phyloP scores from a whole-genome alignment of 2,113 vertebrate species.

The Hyperoodon ampullatus region DNA sequence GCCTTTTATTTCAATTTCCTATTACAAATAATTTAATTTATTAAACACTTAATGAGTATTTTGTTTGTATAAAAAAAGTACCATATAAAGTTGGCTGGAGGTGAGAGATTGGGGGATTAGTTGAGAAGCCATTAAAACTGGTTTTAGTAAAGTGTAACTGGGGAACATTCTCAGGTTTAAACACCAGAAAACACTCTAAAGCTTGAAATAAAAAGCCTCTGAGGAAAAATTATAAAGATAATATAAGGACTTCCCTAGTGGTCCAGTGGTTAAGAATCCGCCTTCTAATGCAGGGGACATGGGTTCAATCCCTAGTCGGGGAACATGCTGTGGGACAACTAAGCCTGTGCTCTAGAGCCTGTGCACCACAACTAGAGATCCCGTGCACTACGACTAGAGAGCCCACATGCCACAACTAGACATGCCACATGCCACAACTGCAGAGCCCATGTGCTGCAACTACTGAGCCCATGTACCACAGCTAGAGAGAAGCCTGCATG shows the following conservation, averaged over 20 bases:
- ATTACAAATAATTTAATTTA: slow-evolving; percentile 1
- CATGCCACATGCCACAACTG: too few relatives aligned
- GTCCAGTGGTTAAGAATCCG: too few relatives aligned
- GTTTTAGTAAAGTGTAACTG: not conserved
- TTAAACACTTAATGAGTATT: not conserved
- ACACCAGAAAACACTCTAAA: not conserved
- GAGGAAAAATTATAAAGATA: not conserved
- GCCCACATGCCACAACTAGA: too few relatives aligned
- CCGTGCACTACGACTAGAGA: too few relatives aligned
- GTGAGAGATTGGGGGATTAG: not conserved
- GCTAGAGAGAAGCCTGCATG: too few relatives aligned
- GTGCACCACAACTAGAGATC: too few relatives aligned
- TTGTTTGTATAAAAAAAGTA: not conserved
- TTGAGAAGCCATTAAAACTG: not conserved
- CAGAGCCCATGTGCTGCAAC: too few relatives aligned
- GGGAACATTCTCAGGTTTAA: not conserved
- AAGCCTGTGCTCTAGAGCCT: too few relatives aligned
- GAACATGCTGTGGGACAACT: too few relatives aligned
- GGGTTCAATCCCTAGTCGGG: too few relatives aligned
- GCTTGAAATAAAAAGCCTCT: not conserved
- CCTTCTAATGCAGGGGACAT: too few relatives aligned
- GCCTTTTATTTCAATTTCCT: not conserved
- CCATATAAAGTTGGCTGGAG: not conserved
- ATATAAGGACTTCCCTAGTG: not conserved
- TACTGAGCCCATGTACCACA: too few relatives aligned